Evolutionary conservation across 2,888 invertebrate species (phyloP).

Genomic region (Tetranychus truncatus): DNA sequence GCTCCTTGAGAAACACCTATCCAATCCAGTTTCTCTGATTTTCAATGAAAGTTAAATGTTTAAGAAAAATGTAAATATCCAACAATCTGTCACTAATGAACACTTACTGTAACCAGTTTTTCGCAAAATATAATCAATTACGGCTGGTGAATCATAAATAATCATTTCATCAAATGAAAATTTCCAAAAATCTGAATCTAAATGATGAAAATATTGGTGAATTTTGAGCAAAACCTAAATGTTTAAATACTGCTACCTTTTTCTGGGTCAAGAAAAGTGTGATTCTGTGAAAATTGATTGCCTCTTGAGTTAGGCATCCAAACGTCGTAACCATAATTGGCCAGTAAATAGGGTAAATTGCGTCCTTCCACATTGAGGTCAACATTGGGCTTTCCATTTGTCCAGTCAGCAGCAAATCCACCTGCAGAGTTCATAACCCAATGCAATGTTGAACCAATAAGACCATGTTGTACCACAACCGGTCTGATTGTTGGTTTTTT

Average conservation of each 20-base stretch:
- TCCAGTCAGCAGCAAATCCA: background rate
- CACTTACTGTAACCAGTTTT: background rate
- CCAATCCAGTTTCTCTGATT: background rate
- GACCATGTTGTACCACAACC: background rate
- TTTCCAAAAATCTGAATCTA: slow-evolving; percentile 5
- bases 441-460: background rate
- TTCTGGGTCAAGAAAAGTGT: background rate
- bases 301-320: background rate
- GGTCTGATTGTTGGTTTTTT: background rate
- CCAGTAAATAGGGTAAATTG: background rate
- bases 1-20: background rate
- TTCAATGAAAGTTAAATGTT: background rate
- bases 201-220: background rate
- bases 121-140: background rate
- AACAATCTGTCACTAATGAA: background rate
- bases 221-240: background rate
- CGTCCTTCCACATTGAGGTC: background rate
- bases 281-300: background rate
- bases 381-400: background rate
- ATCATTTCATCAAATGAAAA: slow-evolving; percentile 13
- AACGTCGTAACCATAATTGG: slow-evolving; percentile 5
- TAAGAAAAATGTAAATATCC: background rate
- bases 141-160: background rate
- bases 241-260: background rate
- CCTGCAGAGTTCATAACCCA: background rate